These are phyloP conservation scores for Trichoplusia ni DNA, from an alignment of 1,140 invertebrate genomes.

Conservation along the genomic window DNA sequence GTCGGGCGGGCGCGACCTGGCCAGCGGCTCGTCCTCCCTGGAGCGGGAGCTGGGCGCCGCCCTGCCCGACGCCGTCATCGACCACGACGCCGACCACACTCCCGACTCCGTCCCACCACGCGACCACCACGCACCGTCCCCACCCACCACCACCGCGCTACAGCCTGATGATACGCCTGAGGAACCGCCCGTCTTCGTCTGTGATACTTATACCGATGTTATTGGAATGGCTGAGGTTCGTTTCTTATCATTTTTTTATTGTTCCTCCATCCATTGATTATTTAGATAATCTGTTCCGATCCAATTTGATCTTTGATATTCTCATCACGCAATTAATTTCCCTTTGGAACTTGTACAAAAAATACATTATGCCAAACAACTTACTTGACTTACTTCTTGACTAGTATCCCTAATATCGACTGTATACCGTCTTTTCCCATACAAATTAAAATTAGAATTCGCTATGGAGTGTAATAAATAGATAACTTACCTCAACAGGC, in stretches of 20 bases:
- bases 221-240: conserved; percentile 59
- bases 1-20: conserved; percentile 44
- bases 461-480: background rate
- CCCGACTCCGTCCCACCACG: background rate
- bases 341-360: too few relatives aligned
- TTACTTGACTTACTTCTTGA: too few relatives aligned
- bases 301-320: too few relatives aligned
- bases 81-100: conserved; percentile 13
- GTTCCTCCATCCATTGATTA: too few relatives aligned
- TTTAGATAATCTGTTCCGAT: too few relatives aligned
- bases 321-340: too few relatives aligned
- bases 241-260: conserved; percentile 4
- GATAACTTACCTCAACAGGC: conserved; percentile 45
- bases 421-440: too few relatives aligned
- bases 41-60: conserved; percentile 58
- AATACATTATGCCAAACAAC: too few relatives aligned
- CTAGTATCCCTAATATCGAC: too few relatives aligned
- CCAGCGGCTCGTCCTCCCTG: conserved; percentile 64
- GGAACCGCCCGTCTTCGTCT: conserved; percentile 59
- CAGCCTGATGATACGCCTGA: conserved; percentile 48
- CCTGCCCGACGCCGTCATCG: conserved; percentile 14
- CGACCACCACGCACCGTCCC: background rate
- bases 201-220: conserved; percentile 57
- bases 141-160: background rate
- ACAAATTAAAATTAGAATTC: too few relatives aligned